Evolutionary conservation across 2,797 vertebrate species (phyloP).

Genomic region (Vespertilio murinus): DNA sequence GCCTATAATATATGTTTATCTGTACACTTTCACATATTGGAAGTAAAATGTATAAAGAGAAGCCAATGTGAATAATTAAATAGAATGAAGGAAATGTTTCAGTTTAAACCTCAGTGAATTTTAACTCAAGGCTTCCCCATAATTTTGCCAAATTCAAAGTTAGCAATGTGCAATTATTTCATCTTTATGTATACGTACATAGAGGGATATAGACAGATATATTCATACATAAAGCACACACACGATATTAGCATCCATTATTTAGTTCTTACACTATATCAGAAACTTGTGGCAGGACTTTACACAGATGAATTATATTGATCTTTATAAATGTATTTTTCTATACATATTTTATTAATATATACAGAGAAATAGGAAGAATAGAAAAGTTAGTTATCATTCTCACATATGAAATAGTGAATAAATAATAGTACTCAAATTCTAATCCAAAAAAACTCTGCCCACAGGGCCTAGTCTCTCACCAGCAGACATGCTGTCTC

Average conservation of each 20-base stretch:
- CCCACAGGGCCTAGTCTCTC: background rate
- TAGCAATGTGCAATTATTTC: background rate
- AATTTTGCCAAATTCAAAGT: background rate
- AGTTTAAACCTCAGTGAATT: background rate
- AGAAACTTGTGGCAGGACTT: background rate
- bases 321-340: background rate
- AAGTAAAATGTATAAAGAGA: conserved; percentile 32
- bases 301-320: background rate
- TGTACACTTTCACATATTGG: background rate
- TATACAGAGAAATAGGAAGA: background rate
- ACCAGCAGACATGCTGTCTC: no score
- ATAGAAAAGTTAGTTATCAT: background rate
- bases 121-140: background rate
- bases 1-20: background rate
- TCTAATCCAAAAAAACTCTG: background rate
- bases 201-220: background rate
- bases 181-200: no score
- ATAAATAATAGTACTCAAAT: background rate
- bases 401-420: background rate
- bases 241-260: background rate
- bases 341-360: background rate
- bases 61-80: background rate
- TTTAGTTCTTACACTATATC: background rate
- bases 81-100: background rate
- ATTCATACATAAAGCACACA: background rate